Base-by-base conservation (phyloP, 2,797 vertebrate species). In the Notolabrus celidotus region DNA sequence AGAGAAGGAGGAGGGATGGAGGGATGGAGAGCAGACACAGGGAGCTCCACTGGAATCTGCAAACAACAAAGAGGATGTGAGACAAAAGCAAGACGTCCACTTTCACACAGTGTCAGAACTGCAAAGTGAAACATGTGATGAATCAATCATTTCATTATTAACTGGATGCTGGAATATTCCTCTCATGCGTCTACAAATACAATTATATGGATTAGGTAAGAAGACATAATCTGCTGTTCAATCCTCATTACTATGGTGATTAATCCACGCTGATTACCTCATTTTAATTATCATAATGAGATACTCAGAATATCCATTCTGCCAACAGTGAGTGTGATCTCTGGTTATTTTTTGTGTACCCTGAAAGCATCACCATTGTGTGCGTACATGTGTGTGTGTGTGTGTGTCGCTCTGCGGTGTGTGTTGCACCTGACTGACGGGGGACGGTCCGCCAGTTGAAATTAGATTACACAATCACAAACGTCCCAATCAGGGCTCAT, bases 391-490 rank as follows among this genome's bases (percentile, higher is more conserved):
- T 14, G 7, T 20, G 25, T 49, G 42, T 45, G 49, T 31, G 46
- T 53, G 39, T 47, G 57, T 62, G 38, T 53, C n/a, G n/a, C 7
- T 7, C 29, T 7, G 29, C 31, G 31, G 60, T 70, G 64, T 56
- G 63, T 55, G 46, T 58, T 59, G 25, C 91, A 92, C 89, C 89
- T 92, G 87, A 39, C 64, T 80, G 82, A 89, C 85, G 76, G 86
- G n/a, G 65, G 51, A 86, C 27, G 51, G 78, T 77, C 82, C 64
- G 71, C 65, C 46, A 71, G 72, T 84, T 91, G 84, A 92, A 94
- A 94, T 92, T 88, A 91, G 91, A 94, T 95, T 94, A 94, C 87
- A 94, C 90, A 92, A 91, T 93, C 92, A 92, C 90, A 94, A 94
- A 91, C 59, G 79, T 87, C 85, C 92, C 92, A 93, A 94, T 94